phyloP scores from a whole-genome alignment of 2,888 invertebrate species.

The Yponomeuta sedellus region DNA sequence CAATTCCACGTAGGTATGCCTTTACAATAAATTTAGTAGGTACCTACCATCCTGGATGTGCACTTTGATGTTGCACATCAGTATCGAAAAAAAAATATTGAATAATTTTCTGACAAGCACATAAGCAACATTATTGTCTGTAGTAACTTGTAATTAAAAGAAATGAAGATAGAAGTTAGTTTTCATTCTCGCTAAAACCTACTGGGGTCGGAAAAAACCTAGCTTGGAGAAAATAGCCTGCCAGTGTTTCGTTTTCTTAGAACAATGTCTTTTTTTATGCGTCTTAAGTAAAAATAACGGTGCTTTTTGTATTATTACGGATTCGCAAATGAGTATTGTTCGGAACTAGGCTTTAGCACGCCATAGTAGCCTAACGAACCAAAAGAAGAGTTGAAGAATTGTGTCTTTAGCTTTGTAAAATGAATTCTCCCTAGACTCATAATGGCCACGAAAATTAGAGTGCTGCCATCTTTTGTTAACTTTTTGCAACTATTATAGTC shows the following conservation, averaged over 20 bases:
- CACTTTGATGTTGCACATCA: no score
- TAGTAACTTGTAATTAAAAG: no score
- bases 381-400: background rate
- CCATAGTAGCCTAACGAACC: background rate
- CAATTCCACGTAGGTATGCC: no score
- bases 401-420: background rate
- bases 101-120: no score
- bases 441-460: background rate
- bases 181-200: no score
- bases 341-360: background rate
- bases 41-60: no score
- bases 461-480: slow-evolving; percentile 6
- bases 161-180: no score
- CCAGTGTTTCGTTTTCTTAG: slow-evolving; percentile 29
- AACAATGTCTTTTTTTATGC: slow-evolving; percentile 35
- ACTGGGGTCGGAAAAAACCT: no score
- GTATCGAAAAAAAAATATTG: no score
- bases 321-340: background rate
- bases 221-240: background rate
- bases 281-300: slow-evolving; percentile 28
- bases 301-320: slow-evolving; percentile 17
- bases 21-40: no score
- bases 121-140: no score
- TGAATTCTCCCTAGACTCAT: background rate
- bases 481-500: background rate